Base-by-base conservation (phyloP, 2,888 invertebrate genomes). In the Cremastinae sp. region DNA sequence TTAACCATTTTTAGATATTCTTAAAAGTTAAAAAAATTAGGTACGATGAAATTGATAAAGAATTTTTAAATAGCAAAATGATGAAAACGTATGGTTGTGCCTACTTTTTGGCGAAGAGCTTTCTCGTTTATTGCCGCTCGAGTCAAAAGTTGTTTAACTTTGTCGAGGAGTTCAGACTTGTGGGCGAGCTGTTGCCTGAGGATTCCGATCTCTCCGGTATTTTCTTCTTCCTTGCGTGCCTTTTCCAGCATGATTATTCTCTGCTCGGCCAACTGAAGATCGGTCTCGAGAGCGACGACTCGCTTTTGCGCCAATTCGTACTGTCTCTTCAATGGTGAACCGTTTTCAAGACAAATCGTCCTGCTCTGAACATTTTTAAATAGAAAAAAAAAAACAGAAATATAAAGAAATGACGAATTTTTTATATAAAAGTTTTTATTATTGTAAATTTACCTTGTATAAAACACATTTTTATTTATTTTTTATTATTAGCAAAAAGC, bases 91-190 rank as follows among this genome's bases (percentile, higher is more conserved):
- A n/a, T 47, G 12, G 69, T 59, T 78, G 12, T 43, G 82, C 80
- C 82, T 82, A 93, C 93, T 89, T 93, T 92, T 80, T 93, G 92
- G 28, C 93, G 90, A 43, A 94, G 88, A 10, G 91, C 89, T 82
- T 93, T 94, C 82, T 94, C 94, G 82, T 93, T 93, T 8, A 91
- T 90, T 0, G 93, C 93, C 3, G 94, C 94, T 62, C 92, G 90
- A 45, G 93, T 92, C 59, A 94, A 83, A 58, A 94, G 86, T 9
- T 92, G 90, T 87, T 94, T 94, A 0, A 94, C 93, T 86, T 92
- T 93, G 79, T 92, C 92, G 75, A 94, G 83, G 20, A 94, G 88
- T 76, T 92, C 91, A 0, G 92, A 91, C 84, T 94, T 94, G 56
- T 93, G 92, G 22, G 88, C 84, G 9, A 94, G 85, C 82, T 94